phyloP scores from a whole-genome alignment of 2,888 invertebrate species.

The Dorcus parallelipipedus region DNA sequence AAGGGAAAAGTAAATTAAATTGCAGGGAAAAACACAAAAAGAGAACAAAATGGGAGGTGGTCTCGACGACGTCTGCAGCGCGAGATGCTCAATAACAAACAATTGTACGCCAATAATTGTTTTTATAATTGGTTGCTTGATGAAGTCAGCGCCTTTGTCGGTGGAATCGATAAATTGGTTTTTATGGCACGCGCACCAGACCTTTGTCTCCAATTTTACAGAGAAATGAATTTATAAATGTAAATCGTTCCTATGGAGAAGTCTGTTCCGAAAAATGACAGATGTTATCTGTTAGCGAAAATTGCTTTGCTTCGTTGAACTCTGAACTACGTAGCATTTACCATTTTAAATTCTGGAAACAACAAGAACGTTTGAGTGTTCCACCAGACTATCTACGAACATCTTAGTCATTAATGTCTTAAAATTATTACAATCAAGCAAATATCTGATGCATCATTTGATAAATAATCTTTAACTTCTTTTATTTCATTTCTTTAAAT shows the following conservation, averaged over 20 bases:
- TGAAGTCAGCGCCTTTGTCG: conserved; percentile 15
- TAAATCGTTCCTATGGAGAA: conserved; percentile 7
- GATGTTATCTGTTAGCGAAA: conserved; percentile 4
- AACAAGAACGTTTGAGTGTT: no score
- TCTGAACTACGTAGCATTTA: not conserved
- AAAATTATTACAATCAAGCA: no score
- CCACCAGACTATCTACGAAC: no score
- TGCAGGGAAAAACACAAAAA: no score
- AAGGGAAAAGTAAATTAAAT: no score
- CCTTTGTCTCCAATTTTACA: conserved; percentile 11
- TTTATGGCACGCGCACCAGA: not conserved
- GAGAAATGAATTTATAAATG: conserved; percentile 8
- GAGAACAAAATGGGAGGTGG: no score
- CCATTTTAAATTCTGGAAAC: not conserved
- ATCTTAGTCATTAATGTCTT: no score
- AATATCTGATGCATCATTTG: no score
- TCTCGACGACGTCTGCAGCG: not conserved
- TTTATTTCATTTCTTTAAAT: no score
- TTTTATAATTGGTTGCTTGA: conserved; percentile 26
- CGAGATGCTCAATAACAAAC: conserved; percentile 10
- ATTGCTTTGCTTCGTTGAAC: conserved; percentile 7
- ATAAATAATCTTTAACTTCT: no score
- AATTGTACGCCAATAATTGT: conserved; percentile 22
- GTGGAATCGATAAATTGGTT: conserved; percentile 10
- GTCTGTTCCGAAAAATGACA: not conserved